A percentile compares a stretch with the other conserved stretches of the same genome.
Conservation (phyloP, 2,113 vertebrate genomes). For the Otocyon megalotis region DNA sequence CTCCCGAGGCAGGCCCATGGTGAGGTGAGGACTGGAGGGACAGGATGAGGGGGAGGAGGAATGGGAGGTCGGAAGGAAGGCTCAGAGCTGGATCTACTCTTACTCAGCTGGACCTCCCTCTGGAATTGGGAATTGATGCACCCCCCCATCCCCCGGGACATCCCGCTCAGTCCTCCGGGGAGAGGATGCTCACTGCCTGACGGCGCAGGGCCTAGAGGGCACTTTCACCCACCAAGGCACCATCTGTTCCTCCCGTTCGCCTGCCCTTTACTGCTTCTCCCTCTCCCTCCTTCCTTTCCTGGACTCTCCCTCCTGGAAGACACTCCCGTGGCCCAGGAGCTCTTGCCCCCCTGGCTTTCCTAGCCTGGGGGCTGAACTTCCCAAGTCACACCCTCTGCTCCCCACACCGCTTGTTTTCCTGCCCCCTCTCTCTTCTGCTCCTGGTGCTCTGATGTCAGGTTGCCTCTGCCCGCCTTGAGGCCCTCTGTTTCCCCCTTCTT, state of each 20-base stretch:
- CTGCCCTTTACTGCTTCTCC: background rate
- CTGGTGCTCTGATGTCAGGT: background rate
- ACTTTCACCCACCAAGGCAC: background rate
- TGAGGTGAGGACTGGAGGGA: background rate
- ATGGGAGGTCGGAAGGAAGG: background rate
- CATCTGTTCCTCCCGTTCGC: background rate
- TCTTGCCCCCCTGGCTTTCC: background rate
- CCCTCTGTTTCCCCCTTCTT: background rate
- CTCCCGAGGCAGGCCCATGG: background rate
- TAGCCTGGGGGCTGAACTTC: background rate
- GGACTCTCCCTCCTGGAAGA: background rate
- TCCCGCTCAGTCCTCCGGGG: background rate
- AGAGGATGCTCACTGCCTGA: background rate
- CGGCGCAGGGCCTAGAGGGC: background rate
- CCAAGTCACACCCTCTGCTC: background rate
- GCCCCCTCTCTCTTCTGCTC: background rate
- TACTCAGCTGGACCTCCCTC: no score
- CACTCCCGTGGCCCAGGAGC: background rate
- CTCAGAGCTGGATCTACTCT: background rate
- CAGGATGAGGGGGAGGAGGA: background rate
- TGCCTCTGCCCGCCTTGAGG: background rate
- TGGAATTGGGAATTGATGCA: background rate
- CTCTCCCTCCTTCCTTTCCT: background rate
- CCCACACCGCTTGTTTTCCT: background rate
- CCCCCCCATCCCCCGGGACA: no score